Percentiles rank a stretch among this genome's conserved stretches.
These are phyloP conservation scores for Sphecodes monilicornis DNA, from an alignment of 2,888 invertebrate genomes.

Conservation along the genomic window DNA sequence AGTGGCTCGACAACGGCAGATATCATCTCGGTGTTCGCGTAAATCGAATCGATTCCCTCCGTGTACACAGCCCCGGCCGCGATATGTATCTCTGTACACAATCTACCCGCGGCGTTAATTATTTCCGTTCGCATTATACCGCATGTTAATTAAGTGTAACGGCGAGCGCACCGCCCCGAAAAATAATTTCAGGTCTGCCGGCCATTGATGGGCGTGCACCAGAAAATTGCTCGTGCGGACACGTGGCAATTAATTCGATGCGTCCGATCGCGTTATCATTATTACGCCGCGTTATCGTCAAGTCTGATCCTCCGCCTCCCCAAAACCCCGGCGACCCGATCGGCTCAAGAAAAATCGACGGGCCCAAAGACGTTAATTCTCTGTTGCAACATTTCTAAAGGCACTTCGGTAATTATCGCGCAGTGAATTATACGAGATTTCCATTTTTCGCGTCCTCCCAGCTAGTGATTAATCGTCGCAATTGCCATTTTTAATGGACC, in stretches of 20 bases:
- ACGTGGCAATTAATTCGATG: conserved; percentile 65
- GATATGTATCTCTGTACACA: conserved; percentile 39
- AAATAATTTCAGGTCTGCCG: conserved; percentile 59
- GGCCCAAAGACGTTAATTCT: not conserved
- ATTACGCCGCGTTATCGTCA: conserved; percentile 51
- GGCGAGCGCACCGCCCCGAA: conserved; percentile 54
- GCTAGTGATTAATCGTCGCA: not conserved
- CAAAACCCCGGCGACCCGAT: not conserved
- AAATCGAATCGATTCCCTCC: conserved; percentile 46
- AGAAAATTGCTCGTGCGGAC: conserved; percentile 55
- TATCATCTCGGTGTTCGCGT: conserved; percentile 34
- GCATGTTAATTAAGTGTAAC: conserved; percentile 68
- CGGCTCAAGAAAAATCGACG: conserved; percentile 30
- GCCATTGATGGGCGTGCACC: conserved; percentile 48
- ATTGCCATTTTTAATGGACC: not conserved
- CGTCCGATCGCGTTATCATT: conserved; percentile 61
- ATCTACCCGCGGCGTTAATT: conserved; percentile 60
- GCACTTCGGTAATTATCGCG: conserved; percentile 12
- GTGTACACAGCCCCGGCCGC: conserved; percentile 19
- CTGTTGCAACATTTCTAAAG: conserved; percentile 2
- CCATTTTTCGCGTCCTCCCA: conserved; percentile 1
- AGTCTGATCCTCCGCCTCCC: conserved; percentile 32
- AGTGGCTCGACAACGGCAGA: conserved; percentile 42
- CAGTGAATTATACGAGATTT: conserved; percentile 12
- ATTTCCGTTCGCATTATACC: conserved; percentile 57